Base-by-base conservation (phyloP, 2,113 vertebrate genomes). In the Carettochelys insculpta region DNA sequence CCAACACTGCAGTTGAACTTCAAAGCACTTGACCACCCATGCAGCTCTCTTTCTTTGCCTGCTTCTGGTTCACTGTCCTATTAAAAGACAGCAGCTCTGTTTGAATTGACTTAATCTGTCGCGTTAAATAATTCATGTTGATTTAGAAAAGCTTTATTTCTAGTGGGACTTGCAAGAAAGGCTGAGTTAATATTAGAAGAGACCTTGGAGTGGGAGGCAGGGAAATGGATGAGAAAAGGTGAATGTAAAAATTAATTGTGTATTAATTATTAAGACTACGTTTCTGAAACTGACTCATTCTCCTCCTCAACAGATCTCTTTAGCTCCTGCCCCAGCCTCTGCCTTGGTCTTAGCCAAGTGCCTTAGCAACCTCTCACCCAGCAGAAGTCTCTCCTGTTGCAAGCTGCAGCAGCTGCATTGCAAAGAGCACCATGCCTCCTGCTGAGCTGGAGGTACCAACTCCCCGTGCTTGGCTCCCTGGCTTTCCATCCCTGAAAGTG, bases 71-170 rank as follows among this genome's bases (percentile, higher is more conserved):
- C 68, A 54, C 77, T 80, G 76, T 78, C 71, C 43, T 17, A 85
- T 92, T 77, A 86, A 89, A 95, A 95, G 88, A 90, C 6, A 53
- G 90, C 80, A 83, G 73, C 78, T 95, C 92, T 54, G 85, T 96
- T 94, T 95, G 90, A 96, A 95, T 90, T 86, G 97, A 93, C 83
- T 97, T 95, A 93, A 95, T 96, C 94, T 93, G 95, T 80, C 45
- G 76, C 24, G 2, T 94, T 97, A 92, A 97, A 97, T 97, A 97
- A 97, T 97, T 97, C 92, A 96, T 94, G 94, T 92, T 95, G 92
- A 95, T 93, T 95, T 97, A 96, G 96, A 94, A 97, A 96, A 96
- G 95, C 54, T 75, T 97, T 92, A 88, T 95, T 97, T 93, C 95
- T 97, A 96, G 92, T 45, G 94, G 95, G 96, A 96, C 71, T 84